Evolutionary conservation across 2,797 vertebrate species (phyloP).

Genomic region (Tiaroga cobitis): DNA sequence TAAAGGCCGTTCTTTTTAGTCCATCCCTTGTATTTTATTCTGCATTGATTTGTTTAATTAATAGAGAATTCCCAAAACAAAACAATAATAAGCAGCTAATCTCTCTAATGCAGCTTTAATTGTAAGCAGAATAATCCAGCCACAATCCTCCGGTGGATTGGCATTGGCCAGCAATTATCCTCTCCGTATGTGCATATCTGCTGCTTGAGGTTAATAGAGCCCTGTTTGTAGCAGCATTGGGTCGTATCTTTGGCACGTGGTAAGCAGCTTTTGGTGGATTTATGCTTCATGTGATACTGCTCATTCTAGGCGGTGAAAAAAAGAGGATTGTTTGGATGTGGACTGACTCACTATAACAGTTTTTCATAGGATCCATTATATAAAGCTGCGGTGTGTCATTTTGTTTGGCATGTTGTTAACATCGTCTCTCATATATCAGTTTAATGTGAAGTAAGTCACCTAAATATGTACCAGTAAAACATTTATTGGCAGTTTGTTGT

Average conservation of each 20-base stretch:
- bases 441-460: background rate
- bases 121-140: background rate
- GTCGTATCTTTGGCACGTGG: slow-evolving; percentile 64
- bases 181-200: slow-evolving; percentile 68
- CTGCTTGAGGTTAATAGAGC: slow-evolving; percentile 71
- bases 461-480: too few relatives aligned
- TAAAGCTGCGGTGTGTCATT: slow-evolving; percentile 1
- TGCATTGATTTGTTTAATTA: background rate
- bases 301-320: slow-evolving; percentile 33
- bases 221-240: slow-evolving; percentile 69
- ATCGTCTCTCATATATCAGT: background rate
- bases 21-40: background rate
- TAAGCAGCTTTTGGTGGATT: slow-evolving; percentile 75
- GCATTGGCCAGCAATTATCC: background rate
- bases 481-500: background rate
- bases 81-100: background rate
- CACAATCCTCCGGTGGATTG: background rate
- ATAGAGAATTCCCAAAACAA: background rate
- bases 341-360: background rate
- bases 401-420: background rate
- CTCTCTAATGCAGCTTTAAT: slow-evolving; percentile 10
- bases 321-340: background rate
- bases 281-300: slow-evolving; percentile 73
- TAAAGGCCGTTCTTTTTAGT: background rate
- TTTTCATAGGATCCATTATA: background rate